A percentile compares a stretch with the other conserved stretches of the same genome.
Evolutionary conservation across 2,888 invertebrate genomes (phyloP).

Genomic region (Xestia rhomboidea): DNA sequence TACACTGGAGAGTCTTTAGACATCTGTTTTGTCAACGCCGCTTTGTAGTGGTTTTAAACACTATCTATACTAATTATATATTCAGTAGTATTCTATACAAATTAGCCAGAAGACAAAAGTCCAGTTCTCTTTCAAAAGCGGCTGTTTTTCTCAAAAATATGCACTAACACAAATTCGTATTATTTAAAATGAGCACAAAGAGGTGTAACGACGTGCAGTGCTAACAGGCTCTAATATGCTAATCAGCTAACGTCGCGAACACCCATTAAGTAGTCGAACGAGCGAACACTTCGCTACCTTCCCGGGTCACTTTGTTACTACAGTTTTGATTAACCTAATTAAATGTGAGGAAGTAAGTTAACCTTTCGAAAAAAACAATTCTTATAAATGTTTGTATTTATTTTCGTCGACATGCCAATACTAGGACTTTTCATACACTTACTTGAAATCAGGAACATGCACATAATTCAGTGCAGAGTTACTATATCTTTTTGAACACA

Average conservation of each 20-base stretch:
- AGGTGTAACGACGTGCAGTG: constrained; percentile 15
- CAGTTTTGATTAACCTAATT: constrained; percentile 27
- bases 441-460: not conserved
- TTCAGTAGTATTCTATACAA: not conserved
- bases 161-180: constrained; percentile 13
- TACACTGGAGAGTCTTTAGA: not conserved
- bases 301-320: constrained; percentile 4
- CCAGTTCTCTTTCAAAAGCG: not conserved
- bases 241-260: constrained; percentile 49
- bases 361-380: not conserved
- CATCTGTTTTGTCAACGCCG: not conserved
- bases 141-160: not conserved
- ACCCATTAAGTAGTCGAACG: constrained; percentile 28
- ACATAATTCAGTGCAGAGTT: not conserved
- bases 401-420: not conserved
- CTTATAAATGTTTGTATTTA: not conserved
- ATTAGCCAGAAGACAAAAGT: not conserved
- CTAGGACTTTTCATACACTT: too few species aligned
- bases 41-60: not conserved
- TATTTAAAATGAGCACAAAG: constrained; percentile 27
- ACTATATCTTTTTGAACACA: too few species aligned
- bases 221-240: constrained; percentile 45
- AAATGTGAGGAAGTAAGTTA: not conserved
- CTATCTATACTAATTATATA: not conserved
- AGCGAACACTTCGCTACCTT: constrained; percentile 34